phyloP scores from a whole-genome alignment of 2,888 invertebrate genomes.

The Brachyptera putata region DNA sequence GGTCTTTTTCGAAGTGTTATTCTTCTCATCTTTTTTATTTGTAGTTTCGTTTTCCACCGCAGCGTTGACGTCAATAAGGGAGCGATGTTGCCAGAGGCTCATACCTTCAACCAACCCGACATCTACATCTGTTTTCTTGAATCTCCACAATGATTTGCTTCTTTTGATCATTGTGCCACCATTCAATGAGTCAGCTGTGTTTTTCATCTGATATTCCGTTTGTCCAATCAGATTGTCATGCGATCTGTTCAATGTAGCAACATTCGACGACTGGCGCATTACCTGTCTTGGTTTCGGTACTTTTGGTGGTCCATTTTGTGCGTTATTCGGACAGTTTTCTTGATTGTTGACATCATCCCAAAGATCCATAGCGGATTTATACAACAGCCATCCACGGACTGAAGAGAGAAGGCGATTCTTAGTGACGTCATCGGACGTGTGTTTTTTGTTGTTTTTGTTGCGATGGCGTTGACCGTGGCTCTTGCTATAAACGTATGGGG shows the following conservation, averaged over 20 bases:
- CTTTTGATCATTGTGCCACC: conserved; percentile 59
- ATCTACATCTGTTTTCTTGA: conserved; percentile 57
- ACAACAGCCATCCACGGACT: conserved; percentile 46
- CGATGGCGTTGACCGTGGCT: conserved; percentile 37
- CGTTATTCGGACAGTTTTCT: conserved; percentile 34
- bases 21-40: conserved; percentile 50
- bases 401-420: conserved; percentile 31
- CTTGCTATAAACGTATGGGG: conserved; percentile 47
- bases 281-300: conserved; percentile 21
- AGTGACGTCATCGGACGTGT: not conserved
- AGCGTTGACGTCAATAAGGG: conserved; percentile 67
- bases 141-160: conserved; percentile 83
- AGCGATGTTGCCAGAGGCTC: conserved; percentile 82
- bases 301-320: conserved; percentile 27
- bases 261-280: conserved; percentile 34
- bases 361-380: conserved; percentile 45
- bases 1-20: no score
- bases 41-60: conserved; percentile 36
- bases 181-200: not conserved
- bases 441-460: conserved; percentile 19
- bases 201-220: not conserved
- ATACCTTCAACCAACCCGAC: conserved; percentile 76
- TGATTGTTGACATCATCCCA: conserved; percentile 44
- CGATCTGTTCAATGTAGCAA: conserved; percentile 52
- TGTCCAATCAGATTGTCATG: conserved; percentile 37